phyloP scores from a whole-genome alignment of 2,113 vertebrate genomes.

The Cacatua alba region DNA sequence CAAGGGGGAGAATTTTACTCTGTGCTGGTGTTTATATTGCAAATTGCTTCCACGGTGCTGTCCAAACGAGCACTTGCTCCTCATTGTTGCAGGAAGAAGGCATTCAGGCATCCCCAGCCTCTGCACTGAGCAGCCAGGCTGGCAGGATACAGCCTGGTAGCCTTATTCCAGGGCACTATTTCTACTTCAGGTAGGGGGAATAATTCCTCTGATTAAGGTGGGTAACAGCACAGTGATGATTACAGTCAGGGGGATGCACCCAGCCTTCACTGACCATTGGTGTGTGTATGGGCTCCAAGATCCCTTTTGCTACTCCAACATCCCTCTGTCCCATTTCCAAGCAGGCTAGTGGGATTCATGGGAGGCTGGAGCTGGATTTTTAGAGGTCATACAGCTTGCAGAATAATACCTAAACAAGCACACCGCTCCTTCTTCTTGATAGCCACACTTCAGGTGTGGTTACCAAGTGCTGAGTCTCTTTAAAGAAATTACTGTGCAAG shows the following conservation, averaged over 20 bases:
- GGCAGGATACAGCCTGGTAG: neutral
- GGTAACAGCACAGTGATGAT: neutral
- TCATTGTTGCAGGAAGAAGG: neutral
- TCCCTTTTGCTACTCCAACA: neutral
- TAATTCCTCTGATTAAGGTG: neutral
- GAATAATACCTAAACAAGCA: neutral
- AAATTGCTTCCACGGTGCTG: neutral
- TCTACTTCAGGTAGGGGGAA: neutral
- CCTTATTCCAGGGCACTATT: neutral
- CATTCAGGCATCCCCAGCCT: neutral
- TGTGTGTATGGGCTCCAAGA: rapidly evolving
- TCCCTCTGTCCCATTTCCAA: neutral
- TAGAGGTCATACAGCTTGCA: rapidly evolving
- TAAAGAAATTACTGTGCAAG: neutral
- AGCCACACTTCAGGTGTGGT: neutral
- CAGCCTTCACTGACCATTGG: neutral
- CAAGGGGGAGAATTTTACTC: neutral
- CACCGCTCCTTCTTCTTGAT: neutral
- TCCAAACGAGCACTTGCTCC: neutral
- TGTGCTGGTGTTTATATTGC: neutral
- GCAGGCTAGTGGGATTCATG: neutral
- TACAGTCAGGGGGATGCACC: rapidly evolving
- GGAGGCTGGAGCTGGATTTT: neutral
- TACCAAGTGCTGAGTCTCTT: neutral
- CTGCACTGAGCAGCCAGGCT: neutral